These are phyloP conservation scores for Plutomurus gul DNA, from an alignment of 1,140 invertebrate genomes.

Conservation along the genomic window DNA sequence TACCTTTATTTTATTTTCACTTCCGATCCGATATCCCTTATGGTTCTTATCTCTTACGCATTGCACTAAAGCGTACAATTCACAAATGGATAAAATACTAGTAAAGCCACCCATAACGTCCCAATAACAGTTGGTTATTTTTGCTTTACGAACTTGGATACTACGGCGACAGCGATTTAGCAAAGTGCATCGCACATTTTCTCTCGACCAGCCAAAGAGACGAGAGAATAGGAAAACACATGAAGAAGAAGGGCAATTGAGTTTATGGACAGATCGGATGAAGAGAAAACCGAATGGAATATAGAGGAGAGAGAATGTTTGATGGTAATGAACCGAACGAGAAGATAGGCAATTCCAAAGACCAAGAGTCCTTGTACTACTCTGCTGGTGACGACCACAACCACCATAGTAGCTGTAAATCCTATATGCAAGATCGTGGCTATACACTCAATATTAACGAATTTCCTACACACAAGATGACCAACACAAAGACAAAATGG, in stretches of 20 bases:
- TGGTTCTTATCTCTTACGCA: not conserved
- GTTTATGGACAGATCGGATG: conserved; percentile 1
- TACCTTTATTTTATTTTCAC: not conserved
- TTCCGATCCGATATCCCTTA: not conserved
- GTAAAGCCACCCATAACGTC: not conserved
- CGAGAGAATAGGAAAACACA: not conserved
- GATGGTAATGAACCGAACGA: conserved; percentile 5
- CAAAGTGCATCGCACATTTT: not conserved
- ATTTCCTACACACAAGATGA: too few relatives aligned
- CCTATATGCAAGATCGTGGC: too few relatives aligned
- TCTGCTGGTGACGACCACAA: too few relatives aligned
- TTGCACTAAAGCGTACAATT: not conserved
- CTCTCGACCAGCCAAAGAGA: not conserved
- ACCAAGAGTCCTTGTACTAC: too few relatives aligned
- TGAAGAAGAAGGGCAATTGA: not conserved
- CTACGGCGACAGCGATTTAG: not conserved
- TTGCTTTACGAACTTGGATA: not conserved
- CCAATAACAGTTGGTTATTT: not conserved
- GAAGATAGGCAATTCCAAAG: conserved; percentile 14
- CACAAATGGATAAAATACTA: not conserved
- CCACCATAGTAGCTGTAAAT: too few relatives aligned
- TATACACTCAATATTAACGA: too few relatives aligned
- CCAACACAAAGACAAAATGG: too few relatives aligned
- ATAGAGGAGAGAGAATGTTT: conserved; percentile 5
- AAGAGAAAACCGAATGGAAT: not conserved